Conservation (phyloP, 2,888 invertebrate species). For the Conchocele bisecta region DNA sequence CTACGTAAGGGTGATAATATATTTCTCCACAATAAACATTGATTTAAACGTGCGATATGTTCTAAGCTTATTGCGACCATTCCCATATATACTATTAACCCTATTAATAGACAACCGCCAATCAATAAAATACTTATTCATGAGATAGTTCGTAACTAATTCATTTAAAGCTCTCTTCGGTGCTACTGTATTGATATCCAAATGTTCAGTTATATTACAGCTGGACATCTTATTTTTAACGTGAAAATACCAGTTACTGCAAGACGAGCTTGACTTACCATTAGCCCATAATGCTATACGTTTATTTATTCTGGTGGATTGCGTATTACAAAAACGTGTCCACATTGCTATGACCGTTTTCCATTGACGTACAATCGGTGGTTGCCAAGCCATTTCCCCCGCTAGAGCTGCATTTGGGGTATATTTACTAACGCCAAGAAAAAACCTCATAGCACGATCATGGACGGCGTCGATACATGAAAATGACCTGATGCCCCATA, state of each 20-base stretch:
- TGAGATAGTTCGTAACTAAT: not conserved
- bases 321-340: not conserved
- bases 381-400: conserved; percentile 24
- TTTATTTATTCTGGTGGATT: not conserved
- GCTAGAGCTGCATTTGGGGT: conserved; percentile 18
- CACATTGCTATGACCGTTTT: not conserved
- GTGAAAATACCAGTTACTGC: not conserved
- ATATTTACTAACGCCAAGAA: conserved; percentile 21
- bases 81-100: not conserved
- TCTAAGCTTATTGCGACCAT: not conserved
- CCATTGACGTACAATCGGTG: conserved; percentile 5
- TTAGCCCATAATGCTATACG: not conserved
- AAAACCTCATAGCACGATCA: conserved; percentile 14
- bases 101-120: not conserved
- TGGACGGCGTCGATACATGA: conserved; percentile 10
- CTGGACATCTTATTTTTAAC: too few relatives aligned
- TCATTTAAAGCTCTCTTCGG: too few relatives aligned
- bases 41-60: not conserved
- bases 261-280: not conserved
- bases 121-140: not conserved
- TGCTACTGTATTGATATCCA: too few relatives aligned
- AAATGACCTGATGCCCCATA: conserved; percentile 20
- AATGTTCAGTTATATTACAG: too few relatives aligned
- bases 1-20: not conserved
- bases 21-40: not conserved